A percentile compares a stretch with the other conserved stretches of the same genome.
These are phyloP conservation scores for Spisula subtruncata DNA, from an alignment of 2,888 invertebrate genomes.

Conservation along the genomic window DNA sequence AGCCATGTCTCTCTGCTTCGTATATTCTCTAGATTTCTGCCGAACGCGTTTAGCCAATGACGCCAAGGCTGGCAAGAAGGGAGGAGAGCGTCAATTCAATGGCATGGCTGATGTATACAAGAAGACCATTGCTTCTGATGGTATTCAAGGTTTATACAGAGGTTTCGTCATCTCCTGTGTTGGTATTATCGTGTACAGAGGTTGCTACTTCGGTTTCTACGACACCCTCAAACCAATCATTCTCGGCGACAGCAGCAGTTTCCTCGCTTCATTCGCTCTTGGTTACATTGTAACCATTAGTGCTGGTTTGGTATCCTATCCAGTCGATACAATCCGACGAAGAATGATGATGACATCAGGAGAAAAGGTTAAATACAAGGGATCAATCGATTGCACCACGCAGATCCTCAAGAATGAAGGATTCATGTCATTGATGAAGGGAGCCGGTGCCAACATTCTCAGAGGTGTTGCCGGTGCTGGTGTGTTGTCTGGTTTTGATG, in stretches of 20 bases:
- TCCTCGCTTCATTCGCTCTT: conserved; percentile 83
- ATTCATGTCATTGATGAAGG: conserved; percentile 95
- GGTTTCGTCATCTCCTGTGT: conserved; percentile 88
- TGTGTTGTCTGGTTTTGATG: conserved; percentile 87
- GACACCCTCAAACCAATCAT: conserved; percentile 87
- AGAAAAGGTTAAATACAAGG: conserved; percentile 90
- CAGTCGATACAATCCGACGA: conserved; percentile 97
- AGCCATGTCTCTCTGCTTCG: conserved; percentile 87
- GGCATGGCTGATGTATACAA: conserved; percentile 91
- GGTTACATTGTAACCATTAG: conserved; percentile 92
- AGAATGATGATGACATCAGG: conserved; percentile 99
- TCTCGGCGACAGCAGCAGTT: conserved; percentile 83
- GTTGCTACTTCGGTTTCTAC: conserved; percentile 88
- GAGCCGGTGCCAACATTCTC: conserved; percentile 87
- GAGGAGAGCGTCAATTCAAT: conserved; percentile 93
- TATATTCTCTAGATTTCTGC: conserved; percentile 88
- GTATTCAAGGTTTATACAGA: conserved; percentile 87
- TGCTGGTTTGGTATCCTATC: conserved; percentile 98
- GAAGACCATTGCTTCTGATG: conserved; percentile 87
- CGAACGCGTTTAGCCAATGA: conserved; percentile 88
- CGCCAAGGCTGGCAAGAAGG: conserved; percentile 84
- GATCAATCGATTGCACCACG: conserved; percentile 96
- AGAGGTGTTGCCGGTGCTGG: conserved; percentile 88
- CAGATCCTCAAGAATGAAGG: conserved; percentile 96
- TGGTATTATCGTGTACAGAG: conserved; percentile 88